Base-by-base conservation (phyloP, 2,113 vertebrate genomes). In the Tinamus guttatus region DNA sequence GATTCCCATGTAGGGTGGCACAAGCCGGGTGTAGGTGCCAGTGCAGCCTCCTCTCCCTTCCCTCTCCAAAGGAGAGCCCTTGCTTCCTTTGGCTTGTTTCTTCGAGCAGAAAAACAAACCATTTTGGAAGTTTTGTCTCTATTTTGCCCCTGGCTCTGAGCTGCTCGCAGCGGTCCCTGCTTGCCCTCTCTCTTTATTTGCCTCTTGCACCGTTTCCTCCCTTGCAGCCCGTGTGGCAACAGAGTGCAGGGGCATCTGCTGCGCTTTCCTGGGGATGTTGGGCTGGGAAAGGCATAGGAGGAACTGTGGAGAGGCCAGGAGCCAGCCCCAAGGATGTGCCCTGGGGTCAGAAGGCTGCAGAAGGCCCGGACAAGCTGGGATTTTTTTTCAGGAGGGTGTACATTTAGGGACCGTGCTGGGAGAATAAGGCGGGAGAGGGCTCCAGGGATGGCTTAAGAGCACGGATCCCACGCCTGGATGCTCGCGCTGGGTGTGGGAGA, bases 21-120 rank as follows among this genome's bases (percentile, higher is more conserved):
- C 0, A 2, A 60, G 25, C 34, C 64, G 36, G 8, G 10, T 73
- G 67, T 1, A 0, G 3, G 3, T 89, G 67, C 69, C 1, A 1
- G 21, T 0, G 0, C 65, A 13, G 1, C 0, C 1, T 74, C 32
- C 38, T 8, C 64, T 38, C n/a, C 25, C 5, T 1, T 80, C 59
- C 11, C 0, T 0, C 49, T 70, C 9, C 47, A 0, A 22, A 58
- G 24, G 9, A 45, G 28, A 71, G 15, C 2, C 49, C 43, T 32
- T 6, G 2, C 1, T 0, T 71, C 68, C 14, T 77, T 7, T 16
- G 21, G 18, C 16, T 88, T 65, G 28, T 25, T 17, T 89, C 60
- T 47, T 84, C 83, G n/a, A 40, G 0, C 0, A 16, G 67, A 14
- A 38, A 81, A 86, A 87, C 25, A n/a, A 90, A 30, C 81, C 60